Base-by-base conservation (phyloP, 1,140 invertebrate species). In the Drosophila prosaltans region DNA sequence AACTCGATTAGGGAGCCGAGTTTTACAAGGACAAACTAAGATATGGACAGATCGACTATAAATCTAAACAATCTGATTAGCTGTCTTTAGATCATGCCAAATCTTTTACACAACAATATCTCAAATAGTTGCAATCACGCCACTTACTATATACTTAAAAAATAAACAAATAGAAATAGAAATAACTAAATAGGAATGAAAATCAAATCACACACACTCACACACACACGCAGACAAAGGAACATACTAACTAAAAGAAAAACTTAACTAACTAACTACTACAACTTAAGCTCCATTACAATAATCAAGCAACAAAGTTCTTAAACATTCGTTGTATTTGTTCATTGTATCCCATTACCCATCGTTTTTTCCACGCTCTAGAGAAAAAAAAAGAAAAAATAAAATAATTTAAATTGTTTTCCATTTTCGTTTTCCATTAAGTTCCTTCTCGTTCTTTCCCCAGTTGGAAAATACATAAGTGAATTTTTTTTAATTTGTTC, bases 101-200 rank as follows among this genome's bases (percentile, higher is more conserved):
- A 68, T 58, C 69, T 16, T 51, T 24, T 24, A 51, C 21, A 51
- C 45, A 10, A 26, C 45, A 75, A 69, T 74, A 73, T 74, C 72
- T 74, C 55, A 73, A 73, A 36, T 74, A 74, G 72, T 74, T 69
- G 67, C 60, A 69, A 65, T 57, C 62, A 70, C 39, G 74, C 57
- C 67, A 58, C 55, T 64, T 64, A 64, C 66, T 72, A 43, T 61
- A 70, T 68, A 60, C 68, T 65, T 39, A 72, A 6, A 36, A 36
- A 48, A 24, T 8, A 48, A 26, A 48, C 45, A 48, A 21, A 51
- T 51, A 80, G 40, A 65, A 51, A 74, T 71, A 69, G 66, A 74
- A 81, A 45, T 74, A 76, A 67, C 45, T 51, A 3, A 51, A 51
- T 51, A 51, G 21, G 21, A 51, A 51, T 51, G 45, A 51, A 51